These are phyloP conservation scores for Phrynocephalus forsythii DNA, from an alignment of 2,797 vertebrate genomes.

Conservation along the genomic window DNA sequence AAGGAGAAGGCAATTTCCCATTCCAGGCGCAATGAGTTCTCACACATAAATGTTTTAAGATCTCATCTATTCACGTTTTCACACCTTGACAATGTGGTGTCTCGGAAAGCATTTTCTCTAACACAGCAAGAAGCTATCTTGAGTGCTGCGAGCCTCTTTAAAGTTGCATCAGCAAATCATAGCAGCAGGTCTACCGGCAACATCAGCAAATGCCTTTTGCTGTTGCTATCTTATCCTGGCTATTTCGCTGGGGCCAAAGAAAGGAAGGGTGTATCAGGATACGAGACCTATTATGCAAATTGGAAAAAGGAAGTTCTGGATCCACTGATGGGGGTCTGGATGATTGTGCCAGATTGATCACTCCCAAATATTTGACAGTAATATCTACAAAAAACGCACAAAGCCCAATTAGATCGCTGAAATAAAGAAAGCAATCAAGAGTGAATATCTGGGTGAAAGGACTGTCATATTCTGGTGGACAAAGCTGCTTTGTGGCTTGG, in stretches of 20 bases:
- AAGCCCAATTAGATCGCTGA: no score
- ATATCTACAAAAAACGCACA: no score
- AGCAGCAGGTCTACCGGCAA: accelerated
- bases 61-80: constrained; percentile 62
- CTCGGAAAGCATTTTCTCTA: constrained; percentile 56
- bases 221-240: accelerated
- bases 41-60: constrained; percentile 54
- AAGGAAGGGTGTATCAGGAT: background rate
- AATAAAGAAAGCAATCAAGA: no score
- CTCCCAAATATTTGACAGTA: no score
- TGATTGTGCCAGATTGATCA: no score
- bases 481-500: no score
- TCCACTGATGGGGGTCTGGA: no score
- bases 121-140: constrained; percentile 63
- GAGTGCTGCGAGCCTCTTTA: background rate
- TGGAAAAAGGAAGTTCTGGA: no score
- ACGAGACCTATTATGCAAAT: background rate
- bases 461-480: no score
- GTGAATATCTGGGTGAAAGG: no score
- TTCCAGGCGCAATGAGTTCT: constrained; percentile 40
- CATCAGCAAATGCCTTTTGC: constrained; percentile 15
- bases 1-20: constrained; percentile 42
- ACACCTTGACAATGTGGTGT: constrained; percentile 62
- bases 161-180: background rate
- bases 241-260: accelerated